Evolutionary conservation across 2,888 invertebrate genomes (phyloP).

Genomic region (Trachelus stipa): DNA sequence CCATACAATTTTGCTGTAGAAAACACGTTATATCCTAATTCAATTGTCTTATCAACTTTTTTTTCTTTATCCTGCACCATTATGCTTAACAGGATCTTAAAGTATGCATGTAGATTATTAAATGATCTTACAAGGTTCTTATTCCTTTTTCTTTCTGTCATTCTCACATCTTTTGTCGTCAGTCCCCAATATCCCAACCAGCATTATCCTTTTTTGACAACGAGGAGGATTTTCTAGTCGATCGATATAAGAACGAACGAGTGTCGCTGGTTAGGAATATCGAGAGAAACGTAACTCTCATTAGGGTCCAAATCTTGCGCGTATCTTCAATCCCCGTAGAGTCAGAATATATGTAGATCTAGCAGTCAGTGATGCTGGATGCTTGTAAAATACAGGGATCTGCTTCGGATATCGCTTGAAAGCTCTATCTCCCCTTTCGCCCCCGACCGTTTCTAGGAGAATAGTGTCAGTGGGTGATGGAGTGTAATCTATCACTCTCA

Average conservation of each 20-base stretch:
- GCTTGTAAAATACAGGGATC: background rate
- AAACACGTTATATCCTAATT: background rate
- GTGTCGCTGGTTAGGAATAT: background rate
- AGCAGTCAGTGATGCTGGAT: background rate
- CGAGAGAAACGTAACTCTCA: background rate
- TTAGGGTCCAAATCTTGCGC: background rate
- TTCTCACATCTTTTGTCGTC: background rate
- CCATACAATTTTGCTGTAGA: background rate
- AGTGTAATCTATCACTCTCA: conserved; percentile 51
- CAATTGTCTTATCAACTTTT: background rate
- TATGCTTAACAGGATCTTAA: background rate
- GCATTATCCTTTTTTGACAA: background rate
- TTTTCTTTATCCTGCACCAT: background rate
- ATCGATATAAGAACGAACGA: background rate
- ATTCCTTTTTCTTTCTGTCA: background rate
- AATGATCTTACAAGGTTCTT: no score
- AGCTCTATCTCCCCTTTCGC: background rate
- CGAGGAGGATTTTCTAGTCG: background rate
- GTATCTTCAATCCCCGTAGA: background rate
- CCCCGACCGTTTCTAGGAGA: conserved; percentile 14
- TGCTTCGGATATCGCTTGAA: background rate
- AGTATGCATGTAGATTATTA: background rate
- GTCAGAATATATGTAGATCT: background rate
- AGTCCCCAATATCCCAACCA: background rate
- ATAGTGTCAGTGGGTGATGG: conserved; percentile 41